Evolutionary conservation across 1,140 invertebrate species (phyloP).

Genomic region (Panonychus citri): DNA sequence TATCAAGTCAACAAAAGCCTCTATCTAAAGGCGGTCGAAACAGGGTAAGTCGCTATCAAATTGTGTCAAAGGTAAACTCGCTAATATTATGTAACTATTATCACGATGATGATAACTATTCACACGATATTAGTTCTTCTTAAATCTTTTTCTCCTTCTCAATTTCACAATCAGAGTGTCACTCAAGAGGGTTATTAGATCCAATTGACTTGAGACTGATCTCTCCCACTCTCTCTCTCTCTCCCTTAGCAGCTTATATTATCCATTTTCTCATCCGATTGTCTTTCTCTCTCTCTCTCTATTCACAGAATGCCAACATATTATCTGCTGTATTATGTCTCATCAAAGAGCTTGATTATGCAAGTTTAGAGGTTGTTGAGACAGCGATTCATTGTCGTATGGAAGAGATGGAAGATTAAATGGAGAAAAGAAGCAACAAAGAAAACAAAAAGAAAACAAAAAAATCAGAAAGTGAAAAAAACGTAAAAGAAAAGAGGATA

Average conservation of each 20-base stretch:
- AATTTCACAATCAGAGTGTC: neutral
- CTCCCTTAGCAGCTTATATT: too few relatives aligned
- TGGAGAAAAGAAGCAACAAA: too few relatives aligned
- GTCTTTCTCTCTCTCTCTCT: conserved; percentile 5
- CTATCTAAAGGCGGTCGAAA: conserved; percentile 20
- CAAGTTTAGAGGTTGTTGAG: conserved; percentile 68
- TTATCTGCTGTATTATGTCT: conserved; percentile 69
- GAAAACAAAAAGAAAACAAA: too few relatives aligned
- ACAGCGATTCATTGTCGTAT: conserved; percentile 68
- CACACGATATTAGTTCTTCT: too few relatives aligned
- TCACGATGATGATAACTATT: too few relatives aligned
- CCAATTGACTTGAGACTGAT: neutral
- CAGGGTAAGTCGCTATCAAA: conserved; percentile 7
- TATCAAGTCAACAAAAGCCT: neutral
- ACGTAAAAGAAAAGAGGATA: too few relatives aligned
- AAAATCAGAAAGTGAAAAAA: too few relatives aligned
- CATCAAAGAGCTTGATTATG: conserved; percentile 74
- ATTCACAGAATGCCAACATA: conserved; percentile 63
- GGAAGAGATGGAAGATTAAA: conserved; percentile 40
- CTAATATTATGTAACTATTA: too few relatives aligned
- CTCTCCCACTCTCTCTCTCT: neutral
- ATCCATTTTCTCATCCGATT: neutral
- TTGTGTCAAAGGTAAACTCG: too few relatives aligned
- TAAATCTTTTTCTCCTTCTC: too few relatives aligned
- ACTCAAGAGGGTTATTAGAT: neutral